Evolutionary conservation across 92 coral and sea anemone species (phyloP).

Genomic region (Chrysogorgia sp.): DNA sequence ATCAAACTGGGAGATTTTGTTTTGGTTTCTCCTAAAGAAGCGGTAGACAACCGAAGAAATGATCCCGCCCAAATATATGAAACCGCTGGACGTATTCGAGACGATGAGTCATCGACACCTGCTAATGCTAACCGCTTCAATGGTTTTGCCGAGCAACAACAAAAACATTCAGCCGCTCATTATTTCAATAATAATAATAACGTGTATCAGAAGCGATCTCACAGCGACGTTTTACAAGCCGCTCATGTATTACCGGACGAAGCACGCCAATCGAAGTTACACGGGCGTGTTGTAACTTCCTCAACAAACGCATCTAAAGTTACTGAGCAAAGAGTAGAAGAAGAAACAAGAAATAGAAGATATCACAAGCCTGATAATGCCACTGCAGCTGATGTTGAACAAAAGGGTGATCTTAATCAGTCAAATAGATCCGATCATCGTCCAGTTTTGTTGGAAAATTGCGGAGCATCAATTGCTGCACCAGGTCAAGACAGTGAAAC

Average conservation of each 20-base stretch:
- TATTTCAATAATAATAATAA: conserved; percentile 34
- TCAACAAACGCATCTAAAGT: neutral
- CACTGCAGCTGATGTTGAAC: neutral
- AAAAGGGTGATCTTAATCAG: conserved; percentile 2
- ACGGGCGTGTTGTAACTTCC: conserved; percentile 6
- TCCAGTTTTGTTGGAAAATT: neutral
- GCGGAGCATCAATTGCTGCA: neutral
- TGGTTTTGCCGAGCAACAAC: neutral
- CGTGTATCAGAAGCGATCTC: conserved; percentile 13
- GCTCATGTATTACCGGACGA: conserved; percentile 9
- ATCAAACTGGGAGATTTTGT: conserved; percentile 35
- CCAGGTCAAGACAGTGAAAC: neutral
- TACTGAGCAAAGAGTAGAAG: neutral
- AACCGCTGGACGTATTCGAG: neutral
- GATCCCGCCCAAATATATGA: neutral
- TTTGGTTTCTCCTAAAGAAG: conserved; percentile 12
- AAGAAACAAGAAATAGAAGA: neutral
- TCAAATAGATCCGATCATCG: neutral
- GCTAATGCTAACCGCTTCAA: conserved; percentile 11
- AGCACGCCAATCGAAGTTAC: neutral
- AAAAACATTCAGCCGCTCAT: neutral
- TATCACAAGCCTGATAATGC: neutral
- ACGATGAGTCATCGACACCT: conserved; percentile 25
- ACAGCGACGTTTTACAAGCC: conserved; percentile 7
- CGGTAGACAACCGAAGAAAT: conserved; percentile 19